phyloP scores from a whole-genome alignment of 1,140 invertebrate genomes.

The Potamilus streckersoni region DNA sequence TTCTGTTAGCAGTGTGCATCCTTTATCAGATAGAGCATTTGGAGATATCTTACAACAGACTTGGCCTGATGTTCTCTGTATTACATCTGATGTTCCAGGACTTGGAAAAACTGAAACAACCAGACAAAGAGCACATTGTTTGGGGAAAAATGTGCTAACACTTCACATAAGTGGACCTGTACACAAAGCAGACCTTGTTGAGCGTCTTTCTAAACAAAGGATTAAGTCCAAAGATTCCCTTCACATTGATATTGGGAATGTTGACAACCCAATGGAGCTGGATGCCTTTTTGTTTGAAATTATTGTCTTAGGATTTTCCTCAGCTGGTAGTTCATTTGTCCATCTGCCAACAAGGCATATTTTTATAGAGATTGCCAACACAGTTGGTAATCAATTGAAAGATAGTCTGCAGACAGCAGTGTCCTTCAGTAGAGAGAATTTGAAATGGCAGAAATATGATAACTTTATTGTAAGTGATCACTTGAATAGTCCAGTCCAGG shows the following conservation, averaged over 20 bases:
- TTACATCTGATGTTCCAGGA: conserved; percentile 36
- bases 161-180: conserved; percentile 32
- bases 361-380: conserved; percentile 40
- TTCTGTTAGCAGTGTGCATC: conserved; percentile 7
- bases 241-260: conserved; percentile 35
- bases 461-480: conserved; percentile 28
- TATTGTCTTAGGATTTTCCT: conserved; percentile 24
- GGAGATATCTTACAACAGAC: conserved; percentile 9
- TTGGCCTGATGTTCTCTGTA: conserved; percentile 14
- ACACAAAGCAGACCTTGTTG: conserved; percentile 1
- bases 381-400: conserved; percentile 23
- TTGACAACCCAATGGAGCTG: conserved; percentile 22
- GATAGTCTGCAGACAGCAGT: conserved; percentile 28
- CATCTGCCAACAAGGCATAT: conserved; percentile 23
- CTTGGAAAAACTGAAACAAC: conserved; percentile 37
- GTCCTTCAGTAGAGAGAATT: conserved; percentile 26
- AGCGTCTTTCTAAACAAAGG: conserved; percentile 4
- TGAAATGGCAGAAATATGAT: conserved; percentile 37
- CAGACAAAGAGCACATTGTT: not conserved
- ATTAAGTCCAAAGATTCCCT: conserved; percentile 11
- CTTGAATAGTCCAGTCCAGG: conserved; percentile 41
- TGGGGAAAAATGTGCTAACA: conserved; percentile 1
- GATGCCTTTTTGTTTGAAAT: conserved; percentile 40
- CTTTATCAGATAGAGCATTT: conserved; percentile 8
- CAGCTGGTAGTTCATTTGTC: conserved; percentile 16